A percentile compares a stretch with the other conserved stretches of the same genome.
These are phyloP conservation scores for Columba guinea DNA, from an alignment of 2,797 vertebrate species.

Conservation along the genomic window DNA sequence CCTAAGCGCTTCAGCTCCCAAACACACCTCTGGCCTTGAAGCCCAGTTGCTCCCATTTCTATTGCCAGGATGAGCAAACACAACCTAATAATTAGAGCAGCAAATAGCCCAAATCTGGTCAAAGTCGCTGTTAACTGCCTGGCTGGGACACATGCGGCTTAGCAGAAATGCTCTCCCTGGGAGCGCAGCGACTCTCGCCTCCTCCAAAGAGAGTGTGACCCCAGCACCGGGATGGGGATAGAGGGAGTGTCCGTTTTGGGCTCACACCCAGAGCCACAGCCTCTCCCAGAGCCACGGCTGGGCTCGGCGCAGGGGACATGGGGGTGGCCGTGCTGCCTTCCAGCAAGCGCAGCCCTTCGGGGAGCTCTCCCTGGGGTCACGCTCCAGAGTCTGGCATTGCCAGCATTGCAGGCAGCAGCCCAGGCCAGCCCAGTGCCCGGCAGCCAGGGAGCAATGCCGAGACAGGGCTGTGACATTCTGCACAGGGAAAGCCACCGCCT, in stretches of 20 bases:
- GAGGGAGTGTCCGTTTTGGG: accelerated
- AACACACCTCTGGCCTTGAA: neutral
- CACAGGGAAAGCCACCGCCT: neutral
- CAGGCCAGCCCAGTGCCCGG: neutral
- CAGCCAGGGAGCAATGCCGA: neutral
- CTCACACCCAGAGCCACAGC: neutral
- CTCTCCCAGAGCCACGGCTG: neutral
- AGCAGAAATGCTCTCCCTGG: neutral
- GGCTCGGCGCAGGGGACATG: neutral
- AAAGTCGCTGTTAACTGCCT: conserved; percentile 65
- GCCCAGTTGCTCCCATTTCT: conserved; percentile 34
- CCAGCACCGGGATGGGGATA: accelerated
- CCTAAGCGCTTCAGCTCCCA: accelerated
- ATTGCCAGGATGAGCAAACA: conserved; percentile 14
- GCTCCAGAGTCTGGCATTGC: accelerated
- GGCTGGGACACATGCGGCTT: conserved; percentile 21
- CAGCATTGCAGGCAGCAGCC: neutral
- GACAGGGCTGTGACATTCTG: conserved; percentile 22
- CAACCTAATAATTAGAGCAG: conserved; percentile 74
- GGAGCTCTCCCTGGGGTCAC: neutral
- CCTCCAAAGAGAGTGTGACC: neutral
- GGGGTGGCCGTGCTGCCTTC: neutral
- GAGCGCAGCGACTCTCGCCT: accelerated
- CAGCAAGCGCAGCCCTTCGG: neutral
- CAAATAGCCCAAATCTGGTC: conserved; percentile 74